These are phyloP conservation scores for Parnassius glacialis DNA, from an alignment of 2,888 invertebrate genomes.

Conservation along the genomic window DNA sequence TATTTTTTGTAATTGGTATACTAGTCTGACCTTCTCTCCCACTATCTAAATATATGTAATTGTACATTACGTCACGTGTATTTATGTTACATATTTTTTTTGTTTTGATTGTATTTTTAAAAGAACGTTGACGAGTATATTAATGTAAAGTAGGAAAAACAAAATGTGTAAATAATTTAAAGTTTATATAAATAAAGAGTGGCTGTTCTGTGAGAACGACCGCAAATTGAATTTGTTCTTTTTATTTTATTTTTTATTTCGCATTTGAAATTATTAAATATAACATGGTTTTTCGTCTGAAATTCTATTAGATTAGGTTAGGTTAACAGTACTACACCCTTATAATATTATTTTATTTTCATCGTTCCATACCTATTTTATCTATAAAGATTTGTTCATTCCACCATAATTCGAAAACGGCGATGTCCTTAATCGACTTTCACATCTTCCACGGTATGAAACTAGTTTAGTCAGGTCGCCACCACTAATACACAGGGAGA, in stretches of 20 bases:
- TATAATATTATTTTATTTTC: no score
- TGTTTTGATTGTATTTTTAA: constrained; percentile 75
- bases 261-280: not conserved
- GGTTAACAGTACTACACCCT: no score
- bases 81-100: constrained; percentile 69
- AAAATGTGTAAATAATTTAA: constrained; percentile 80
- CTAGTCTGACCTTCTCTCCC: constrained; percentile 72
- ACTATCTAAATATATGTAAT: constrained; percentile 60
- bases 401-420: no score
- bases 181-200: constrained; percentile 80
- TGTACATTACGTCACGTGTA: constrained; percentile 70
- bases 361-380: no score
- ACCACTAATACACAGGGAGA: no score
- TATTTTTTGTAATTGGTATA: constrained; percentile 76
- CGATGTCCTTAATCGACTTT: no score
- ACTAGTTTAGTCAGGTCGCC: no score
- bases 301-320: no score
- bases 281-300: no score
- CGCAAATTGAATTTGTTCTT: constrained; percentile 41
- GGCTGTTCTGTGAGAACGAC: constrained; percentile 71
- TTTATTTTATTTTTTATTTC: constrained; percentile 20
- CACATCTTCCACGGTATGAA: no score
- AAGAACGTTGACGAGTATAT: constrained; percentile 74
- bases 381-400: no score
- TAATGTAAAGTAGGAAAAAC: constrained; percentile 78